Evolutionary conservation across 2,797 vertebrate species (phyloP).

Genomic region (Sebastolobus altivelis): DNA sequence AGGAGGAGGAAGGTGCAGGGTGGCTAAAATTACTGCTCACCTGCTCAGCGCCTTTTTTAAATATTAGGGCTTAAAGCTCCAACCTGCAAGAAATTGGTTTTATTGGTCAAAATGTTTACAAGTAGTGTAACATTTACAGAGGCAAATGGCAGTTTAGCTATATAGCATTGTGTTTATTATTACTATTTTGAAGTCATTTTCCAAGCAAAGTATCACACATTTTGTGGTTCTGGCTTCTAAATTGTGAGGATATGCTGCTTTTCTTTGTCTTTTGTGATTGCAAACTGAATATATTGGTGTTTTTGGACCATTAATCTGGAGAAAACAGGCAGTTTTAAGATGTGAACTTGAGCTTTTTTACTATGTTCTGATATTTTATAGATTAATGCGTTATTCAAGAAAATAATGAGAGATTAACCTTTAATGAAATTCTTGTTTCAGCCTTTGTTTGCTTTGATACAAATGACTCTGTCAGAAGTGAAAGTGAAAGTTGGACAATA

Average conservation of each 20-base stretch:
- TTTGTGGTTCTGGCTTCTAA: neutral
- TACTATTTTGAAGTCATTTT: neutral
- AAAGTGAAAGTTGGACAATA: neutral
- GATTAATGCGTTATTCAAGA: neutral
- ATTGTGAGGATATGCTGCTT: neutral
- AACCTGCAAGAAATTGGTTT: neutral
- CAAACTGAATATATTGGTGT: neutral
- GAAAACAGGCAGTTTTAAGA: neutral
- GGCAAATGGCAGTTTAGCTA: too few relatives aligned
- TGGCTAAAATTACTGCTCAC: neutral
- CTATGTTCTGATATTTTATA: neutral
- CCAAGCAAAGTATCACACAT: neutral
- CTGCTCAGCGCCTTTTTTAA: neutral
- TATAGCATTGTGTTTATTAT: too few relatives aligned
- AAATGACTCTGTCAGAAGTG: neutral
- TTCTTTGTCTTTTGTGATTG: neutral
- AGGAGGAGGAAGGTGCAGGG: neutral
- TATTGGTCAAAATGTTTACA: neutral
- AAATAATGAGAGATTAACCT: neutral
- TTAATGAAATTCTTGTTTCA: neutral
- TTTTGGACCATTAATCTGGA: neutral
- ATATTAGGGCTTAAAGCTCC: neutral
- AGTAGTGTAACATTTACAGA: neutral
- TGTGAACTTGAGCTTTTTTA: neutral
- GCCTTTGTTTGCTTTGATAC: neutral